phyloP scores from a whole-genome alignment of 2,113 vertebrate genomes.

The Aythya baeri region DNA sequence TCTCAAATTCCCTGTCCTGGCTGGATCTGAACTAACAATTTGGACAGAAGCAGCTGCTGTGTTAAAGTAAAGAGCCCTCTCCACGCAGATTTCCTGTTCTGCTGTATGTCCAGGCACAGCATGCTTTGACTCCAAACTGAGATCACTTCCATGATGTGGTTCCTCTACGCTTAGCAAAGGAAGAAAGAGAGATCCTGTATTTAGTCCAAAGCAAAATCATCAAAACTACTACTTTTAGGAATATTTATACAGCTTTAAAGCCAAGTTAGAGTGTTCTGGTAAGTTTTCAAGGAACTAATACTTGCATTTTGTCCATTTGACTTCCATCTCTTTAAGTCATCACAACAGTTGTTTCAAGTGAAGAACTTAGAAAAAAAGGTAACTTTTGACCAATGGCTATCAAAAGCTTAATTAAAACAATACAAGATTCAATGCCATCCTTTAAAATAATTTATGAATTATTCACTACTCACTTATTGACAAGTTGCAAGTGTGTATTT shows the following conservation, averaged over 20 bases:
- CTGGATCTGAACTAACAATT: background rate
- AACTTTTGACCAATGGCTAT: background rate
- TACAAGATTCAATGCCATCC: background rate
- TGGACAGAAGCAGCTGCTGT: background rate
- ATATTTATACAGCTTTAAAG: background rate
- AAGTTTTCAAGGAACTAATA: background rate
- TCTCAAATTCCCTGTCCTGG: background rate
- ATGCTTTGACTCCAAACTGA: background rate
- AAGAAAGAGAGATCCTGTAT: background rate
- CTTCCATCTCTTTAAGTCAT: background rate
- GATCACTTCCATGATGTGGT: accelerated
- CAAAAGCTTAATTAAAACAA: background rate
- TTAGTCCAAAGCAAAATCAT: background rate
- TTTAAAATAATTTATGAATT: background rate
- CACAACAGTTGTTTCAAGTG: background rate
- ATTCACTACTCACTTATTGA: background rate
- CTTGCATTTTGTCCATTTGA: background rate
- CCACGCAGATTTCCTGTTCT: background rate
- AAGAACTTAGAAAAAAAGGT: background rate
- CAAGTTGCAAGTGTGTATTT: background rate
- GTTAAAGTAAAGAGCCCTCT: background rate
- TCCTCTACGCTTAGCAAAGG: background rate
- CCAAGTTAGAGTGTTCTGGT: background rate
- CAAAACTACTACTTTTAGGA: background rate
- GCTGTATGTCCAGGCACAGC: background rate